phyloP scores from a whole-genome alignment of 2,113 vertebrate species.

The Phalacrocorax aristotelis region DNA sequence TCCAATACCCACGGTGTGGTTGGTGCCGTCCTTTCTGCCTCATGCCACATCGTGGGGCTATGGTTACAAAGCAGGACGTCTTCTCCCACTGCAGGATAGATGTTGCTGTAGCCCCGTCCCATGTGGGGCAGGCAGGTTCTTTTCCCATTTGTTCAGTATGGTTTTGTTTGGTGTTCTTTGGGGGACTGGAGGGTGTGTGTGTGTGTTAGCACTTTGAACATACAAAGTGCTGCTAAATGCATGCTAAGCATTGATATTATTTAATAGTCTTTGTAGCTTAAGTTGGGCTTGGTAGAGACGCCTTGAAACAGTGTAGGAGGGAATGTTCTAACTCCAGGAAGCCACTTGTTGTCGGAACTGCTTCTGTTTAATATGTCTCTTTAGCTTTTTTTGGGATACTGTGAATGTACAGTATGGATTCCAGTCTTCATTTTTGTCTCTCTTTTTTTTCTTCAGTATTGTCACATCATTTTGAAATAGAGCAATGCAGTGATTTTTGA shows the following conservation, averaged over 20 bases:
- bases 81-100: background rate
- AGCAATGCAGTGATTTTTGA: background rate
- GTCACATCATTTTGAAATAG: background rate
- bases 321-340: background rate
- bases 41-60: accelerated
- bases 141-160: background rate
- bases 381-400: background rate
- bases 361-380: background rate
- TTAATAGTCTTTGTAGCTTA: background rate
- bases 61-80: background rate
- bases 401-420: background rate
- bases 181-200: background rate
- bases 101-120: background rate
- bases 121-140: background rate
- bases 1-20: accelerated
- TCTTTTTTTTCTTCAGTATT: background rate
- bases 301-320: background rate
- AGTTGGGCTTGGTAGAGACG: background rate
- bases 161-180: background rate
- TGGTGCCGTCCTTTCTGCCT: background rate
- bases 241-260: background rate
- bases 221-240: background rate
- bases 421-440: background rate
- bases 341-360: background rate
- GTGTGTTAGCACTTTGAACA: background rate